Evolutionary conservation across 2,113 vertebrate species (phyloP).

Genomic region (Lota lota): DNA sequence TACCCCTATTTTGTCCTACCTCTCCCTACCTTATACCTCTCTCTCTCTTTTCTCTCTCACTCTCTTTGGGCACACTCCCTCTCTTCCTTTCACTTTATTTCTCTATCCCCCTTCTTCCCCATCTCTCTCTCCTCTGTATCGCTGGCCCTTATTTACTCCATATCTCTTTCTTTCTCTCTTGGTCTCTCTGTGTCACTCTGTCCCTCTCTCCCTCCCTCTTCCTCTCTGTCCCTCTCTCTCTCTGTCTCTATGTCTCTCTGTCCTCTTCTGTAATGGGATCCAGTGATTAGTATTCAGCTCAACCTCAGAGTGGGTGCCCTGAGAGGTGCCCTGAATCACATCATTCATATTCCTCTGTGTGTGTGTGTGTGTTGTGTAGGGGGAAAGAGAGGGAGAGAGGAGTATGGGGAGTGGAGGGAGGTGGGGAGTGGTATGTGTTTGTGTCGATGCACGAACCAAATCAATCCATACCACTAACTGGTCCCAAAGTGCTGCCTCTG

Average conservation of each 20-base stretch:
- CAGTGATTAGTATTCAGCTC: conserved; percentile 72
- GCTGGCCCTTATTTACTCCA: too few relatives aligned
- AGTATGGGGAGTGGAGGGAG: not conserved
- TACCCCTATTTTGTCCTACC: too few relatives aligned
- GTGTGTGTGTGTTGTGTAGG: conserved; percentile 7
- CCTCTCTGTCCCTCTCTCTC: not conserved
- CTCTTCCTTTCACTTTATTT: too few relatives aligned
- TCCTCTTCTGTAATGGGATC: conserved; percentile 64
- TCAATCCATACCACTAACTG: conserved; percentile 62
- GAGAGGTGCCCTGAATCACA: conserved; percentile 74
- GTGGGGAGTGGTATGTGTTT: not conserved
- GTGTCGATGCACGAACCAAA: conserved; percentile 42
- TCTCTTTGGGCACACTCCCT: too few relatives aligned
- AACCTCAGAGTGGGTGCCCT: conserved; percentile 67
- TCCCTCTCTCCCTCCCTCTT: not conserved
- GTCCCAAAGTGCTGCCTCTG: conserved; percentile 65
- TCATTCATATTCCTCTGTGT: conserved; percentile 64
- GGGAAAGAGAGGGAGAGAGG: not conserved
- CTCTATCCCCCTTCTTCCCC: too few relatives aligned
- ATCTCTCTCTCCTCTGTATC: too few relatives aligned
- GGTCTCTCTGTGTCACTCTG: not conserved
- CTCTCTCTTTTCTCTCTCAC: too few relatives aligned
- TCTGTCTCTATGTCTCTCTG: conserved; percentile 24
- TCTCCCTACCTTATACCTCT: too few relatives aligned
- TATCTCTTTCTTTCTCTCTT: too few relatives aligned